Conservation (phyloP, 2,797 vertebrate species). For the Hylomyscus alleni region DNA sequence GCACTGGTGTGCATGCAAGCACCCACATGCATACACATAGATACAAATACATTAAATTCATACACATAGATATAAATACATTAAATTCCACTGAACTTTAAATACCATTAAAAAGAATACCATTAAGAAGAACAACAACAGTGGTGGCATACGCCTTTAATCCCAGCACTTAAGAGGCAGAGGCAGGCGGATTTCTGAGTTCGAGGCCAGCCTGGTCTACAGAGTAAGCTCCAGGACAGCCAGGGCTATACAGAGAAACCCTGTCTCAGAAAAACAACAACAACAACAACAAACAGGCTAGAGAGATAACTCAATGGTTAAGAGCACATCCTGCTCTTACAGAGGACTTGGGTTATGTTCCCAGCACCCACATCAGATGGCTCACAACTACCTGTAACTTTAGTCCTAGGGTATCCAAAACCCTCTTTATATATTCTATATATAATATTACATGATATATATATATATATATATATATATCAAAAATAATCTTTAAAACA, state of each 20-base stretch:
- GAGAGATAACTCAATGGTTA: background rate
- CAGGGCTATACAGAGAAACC: too few relatives aligned
- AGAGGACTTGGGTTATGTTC: background rate
- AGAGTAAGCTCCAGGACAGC: too few relatives aligned
- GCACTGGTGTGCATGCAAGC: too few relatives aligned
- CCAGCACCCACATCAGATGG: background rate
- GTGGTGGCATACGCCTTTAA: too few relatives aligned
- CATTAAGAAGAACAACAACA: background rate
- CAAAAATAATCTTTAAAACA: background rate
- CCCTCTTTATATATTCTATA: too few relatives aligned
- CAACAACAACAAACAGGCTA: too few relatives aligned
- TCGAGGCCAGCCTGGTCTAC: too few relatives aligned
- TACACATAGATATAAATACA: background rate
- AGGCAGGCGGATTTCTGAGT: too few relatives aligned
- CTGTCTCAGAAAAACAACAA: too few relatives aligned
- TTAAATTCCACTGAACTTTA: conserved; percentile 14
- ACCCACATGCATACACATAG: background rate
- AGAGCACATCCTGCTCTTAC: background rate
- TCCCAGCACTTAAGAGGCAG: too few relatives aligned
- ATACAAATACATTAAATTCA: background rate
- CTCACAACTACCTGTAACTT: background rate
- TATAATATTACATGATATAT: too few relatives aligned
- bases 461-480: too few relatives aligned
- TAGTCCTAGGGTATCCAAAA: background rate
- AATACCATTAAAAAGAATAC: conserved; percentile 1